Conservation (phyloP, 2,113 vertebrate species). For the Tupaia tana region DNA sequence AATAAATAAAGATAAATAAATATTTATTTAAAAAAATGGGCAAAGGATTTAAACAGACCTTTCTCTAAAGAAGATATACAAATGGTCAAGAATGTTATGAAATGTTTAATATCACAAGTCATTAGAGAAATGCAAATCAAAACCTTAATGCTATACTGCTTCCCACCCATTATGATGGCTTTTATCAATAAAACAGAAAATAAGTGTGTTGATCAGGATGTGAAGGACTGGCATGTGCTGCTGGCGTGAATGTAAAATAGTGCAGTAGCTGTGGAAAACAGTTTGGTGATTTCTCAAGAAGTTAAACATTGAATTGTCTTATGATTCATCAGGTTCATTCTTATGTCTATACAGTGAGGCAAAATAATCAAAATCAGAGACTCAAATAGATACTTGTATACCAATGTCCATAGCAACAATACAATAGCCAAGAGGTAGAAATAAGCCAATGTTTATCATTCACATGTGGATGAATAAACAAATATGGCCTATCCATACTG, state of each 20-base stretch:
- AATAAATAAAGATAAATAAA: too few relatives aligned
- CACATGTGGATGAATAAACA: neutral
- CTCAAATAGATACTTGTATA: neutral
- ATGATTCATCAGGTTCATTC: neutral
- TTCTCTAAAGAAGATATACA: neutral
- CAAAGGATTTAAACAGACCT: neutral
- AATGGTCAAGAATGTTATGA: neutral
- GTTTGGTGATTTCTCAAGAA: neutral
- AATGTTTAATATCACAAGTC: neutral
- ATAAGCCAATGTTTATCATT: neutral
- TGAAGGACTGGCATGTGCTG: neutral
- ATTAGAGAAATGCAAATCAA: slow-evolving; percentile 17
- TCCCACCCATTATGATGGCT: neutral
- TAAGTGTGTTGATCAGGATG: neutral
- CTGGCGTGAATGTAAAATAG: neutral
- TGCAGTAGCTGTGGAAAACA: neutral
- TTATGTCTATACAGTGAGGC: neutral
- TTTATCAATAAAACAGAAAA: neutral
- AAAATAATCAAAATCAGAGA: neutral
- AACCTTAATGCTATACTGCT: neutral
- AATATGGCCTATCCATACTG: neutral
- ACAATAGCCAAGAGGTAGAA: neutral
- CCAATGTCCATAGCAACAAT: neutral
- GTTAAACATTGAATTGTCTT: neutral
- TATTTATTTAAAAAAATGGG: neutral